A percentile compares a stretch with the other conserved stretches of the same genome.
Conservation (phyloP, 2,797 vertebrate genomes). For the Phalanger gymnotis region DNA sequence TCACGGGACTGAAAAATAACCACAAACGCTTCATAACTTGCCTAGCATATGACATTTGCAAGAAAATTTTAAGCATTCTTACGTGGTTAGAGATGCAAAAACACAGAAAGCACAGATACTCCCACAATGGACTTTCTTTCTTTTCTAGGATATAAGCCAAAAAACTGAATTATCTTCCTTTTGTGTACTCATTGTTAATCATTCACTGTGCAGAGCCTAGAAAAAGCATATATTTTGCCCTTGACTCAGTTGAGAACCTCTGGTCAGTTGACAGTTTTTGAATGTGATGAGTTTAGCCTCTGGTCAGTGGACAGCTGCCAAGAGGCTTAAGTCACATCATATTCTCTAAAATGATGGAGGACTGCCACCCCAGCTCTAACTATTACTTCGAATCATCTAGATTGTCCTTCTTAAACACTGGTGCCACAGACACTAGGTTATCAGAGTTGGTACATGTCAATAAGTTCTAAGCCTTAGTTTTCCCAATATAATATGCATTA, state of each 20-base stretch:
- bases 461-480: not conserved
- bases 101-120: not conserved
- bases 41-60: not conserved
- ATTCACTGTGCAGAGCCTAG: not conserved
- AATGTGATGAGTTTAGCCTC: not conserved
- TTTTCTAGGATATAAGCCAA: not conserved
- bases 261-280: not conserved
- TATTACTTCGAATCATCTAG: not conserved
- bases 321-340: not conserved
- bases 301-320: not conserved
- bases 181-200: not conserved
- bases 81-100: not conserved
- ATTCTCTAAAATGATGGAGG: not conserved
- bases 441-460: not conserved
- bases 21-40: not conserved
- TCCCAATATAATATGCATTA: not conserved
- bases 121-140: not conserved
- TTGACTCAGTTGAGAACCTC: not conserved
- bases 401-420: not conserved
- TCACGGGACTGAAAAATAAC: not conserved
- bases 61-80: not conserved
- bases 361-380: not conserved
- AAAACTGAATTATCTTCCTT: not conserved
- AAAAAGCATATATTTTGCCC: not conserved
- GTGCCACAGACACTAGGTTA: not conserved